Percentiles rank a stretch among this genome's conserved stretches.
These are phyloP conservation scores for Mormyrus hasselquistii DNA, from an alignment of 2,797 vertebrate species.

Conservation along the genomic window DNA sequence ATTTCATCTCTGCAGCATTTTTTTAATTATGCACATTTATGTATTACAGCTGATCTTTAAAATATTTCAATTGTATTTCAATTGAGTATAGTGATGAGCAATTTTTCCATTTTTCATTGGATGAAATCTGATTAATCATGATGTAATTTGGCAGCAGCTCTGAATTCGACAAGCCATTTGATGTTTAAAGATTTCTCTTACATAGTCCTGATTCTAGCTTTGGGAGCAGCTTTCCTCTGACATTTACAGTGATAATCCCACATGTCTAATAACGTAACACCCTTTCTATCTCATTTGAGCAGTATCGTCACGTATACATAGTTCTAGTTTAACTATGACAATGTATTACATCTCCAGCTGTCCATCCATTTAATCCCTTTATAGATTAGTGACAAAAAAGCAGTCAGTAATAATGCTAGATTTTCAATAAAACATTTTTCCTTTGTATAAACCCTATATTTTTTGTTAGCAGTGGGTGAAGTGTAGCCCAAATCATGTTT, in stretches of 20 bases:
- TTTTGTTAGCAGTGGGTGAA: neutral
- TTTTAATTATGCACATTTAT: neutral
- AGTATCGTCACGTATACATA: neutral
- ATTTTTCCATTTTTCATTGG: neutral
- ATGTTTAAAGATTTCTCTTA: slow-evolving; percentile 5
- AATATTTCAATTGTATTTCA: neutral
- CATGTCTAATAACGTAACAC: neutral
- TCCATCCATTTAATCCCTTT: neutral
- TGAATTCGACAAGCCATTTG: neutral
- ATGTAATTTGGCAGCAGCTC: neutral
- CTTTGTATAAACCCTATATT: neutral
- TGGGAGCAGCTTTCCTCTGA: neutral
- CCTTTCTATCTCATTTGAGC: neutral
- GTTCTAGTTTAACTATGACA: neutral
- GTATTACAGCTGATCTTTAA: neutral
- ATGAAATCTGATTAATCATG: neutral
- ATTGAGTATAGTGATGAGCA: neutral
- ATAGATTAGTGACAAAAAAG: neutral
- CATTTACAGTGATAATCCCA: neutral
- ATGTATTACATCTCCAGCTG: neutral
- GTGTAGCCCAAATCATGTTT: neutral
- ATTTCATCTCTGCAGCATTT: neutral
- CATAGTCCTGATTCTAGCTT: neutral
- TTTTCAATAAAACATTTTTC: neutral
- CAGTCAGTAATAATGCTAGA: neutral